These are phyloP conservation scores for Copidosoma aretas DNA, from an alignment of 2,888 invertebrate species.

Conservation along the genomic window DNA sequence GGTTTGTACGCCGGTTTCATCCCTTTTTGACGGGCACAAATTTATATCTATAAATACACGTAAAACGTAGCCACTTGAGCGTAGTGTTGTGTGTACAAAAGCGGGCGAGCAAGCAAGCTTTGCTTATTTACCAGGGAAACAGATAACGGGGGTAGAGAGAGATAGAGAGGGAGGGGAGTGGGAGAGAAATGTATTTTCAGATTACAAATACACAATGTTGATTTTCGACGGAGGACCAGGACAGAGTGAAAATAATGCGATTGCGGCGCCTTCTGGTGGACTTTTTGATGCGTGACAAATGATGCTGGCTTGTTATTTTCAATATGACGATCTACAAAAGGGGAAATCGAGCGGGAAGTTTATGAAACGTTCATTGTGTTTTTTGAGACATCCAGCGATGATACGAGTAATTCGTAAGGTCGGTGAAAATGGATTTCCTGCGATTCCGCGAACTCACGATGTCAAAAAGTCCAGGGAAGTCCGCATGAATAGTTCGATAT, in stretches of 20 bases:
- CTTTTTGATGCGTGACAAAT: background rate
- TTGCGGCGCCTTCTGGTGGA: slow-evolving; percentile 14
- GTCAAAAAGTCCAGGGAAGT: slow-evolving; percentile 17
- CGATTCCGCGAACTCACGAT: background rate
- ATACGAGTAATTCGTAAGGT: background rate
- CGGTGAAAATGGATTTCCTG: background rate
- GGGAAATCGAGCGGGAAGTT: background rate
- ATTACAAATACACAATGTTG: slow-evolving; percentile 15
- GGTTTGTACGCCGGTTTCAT: slow-evolving; percentile 22
- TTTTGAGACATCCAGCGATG: background rate
- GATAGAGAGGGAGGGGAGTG: background rate
- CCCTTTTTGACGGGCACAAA: slow-evolving; percentile 31
- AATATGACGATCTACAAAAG: background rate
- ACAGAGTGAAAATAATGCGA: slow-evolving; percentile 27
- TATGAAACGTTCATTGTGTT: background rate
- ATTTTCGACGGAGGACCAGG: slow-evolving; percentile 34
- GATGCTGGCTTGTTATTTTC: background rate
- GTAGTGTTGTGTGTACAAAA: background rate
- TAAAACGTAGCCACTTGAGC: background rate
- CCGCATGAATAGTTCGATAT: slow-evolving; percentile 35
- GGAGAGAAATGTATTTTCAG: slow-evolving; percentile 32
- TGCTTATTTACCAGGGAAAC: slow-evolving; percentile 25
- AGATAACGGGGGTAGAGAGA: background rate
- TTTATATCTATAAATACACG: slow-evolving; percentile 2
- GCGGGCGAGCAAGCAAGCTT: background rate